phyloP scores from a whole-genome alignment of 2,797 vertebrate species.

The Ateles fusciceps region DNA sequence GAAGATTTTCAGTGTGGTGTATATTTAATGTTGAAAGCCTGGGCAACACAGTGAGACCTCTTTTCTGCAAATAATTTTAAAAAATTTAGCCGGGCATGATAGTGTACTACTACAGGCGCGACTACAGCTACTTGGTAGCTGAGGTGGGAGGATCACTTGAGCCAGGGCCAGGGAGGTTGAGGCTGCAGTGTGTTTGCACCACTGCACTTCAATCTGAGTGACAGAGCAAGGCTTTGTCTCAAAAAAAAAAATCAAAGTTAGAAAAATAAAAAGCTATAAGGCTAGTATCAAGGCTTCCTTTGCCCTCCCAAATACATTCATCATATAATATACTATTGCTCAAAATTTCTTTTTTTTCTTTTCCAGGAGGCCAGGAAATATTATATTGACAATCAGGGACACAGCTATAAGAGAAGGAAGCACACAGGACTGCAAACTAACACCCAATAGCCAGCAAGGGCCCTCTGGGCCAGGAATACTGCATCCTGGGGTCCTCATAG shows the following conservation, averaged over 20 bases:
- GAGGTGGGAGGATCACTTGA: background rate
- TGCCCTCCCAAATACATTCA: background rate
- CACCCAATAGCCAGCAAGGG: too few species aligned
- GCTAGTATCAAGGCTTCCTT: background rate
- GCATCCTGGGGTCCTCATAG: too few species aligned
- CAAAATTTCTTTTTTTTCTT: background rate
- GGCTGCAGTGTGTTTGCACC: background rate
- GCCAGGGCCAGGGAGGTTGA: background rate
- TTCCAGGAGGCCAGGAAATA: too few species aligned
- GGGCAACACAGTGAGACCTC: background rate
- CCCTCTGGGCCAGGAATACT: too few species aligned
- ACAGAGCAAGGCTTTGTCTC: background rate
- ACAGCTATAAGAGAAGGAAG: too few species aligned
- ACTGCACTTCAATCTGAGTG: background rate
- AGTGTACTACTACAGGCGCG: background rate
- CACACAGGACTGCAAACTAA: too few species aligned
- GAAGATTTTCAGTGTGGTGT: background rate
- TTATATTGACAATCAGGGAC: too few species aligned
- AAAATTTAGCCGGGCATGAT: background rate
- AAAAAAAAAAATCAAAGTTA: background rate
- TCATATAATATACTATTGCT: background rate
- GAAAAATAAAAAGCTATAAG: background rate
- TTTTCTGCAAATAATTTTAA: background rate
- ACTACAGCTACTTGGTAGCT: background rate
- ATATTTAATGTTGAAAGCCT: background rate